A percentile compares a stretch with the other conserved stretches of the same genome.
Evolutionary conservation across 2,888 invertebrate species (phyloP).

Genomic region (Oscheius sp.): DNA sequence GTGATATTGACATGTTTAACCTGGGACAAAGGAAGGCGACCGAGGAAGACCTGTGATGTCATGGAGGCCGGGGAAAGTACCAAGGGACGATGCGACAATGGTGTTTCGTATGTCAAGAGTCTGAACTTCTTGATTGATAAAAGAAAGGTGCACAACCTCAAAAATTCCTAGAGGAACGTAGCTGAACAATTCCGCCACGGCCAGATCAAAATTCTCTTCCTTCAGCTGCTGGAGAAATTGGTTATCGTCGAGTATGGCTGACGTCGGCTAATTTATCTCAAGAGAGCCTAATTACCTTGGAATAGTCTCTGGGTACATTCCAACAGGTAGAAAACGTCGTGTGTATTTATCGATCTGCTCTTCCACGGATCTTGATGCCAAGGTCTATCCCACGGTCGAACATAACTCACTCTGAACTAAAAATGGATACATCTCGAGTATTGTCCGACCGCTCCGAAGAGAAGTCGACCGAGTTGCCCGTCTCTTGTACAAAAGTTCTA

Average conservation of each 20-base stretch:
- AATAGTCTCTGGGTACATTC: not conserved
- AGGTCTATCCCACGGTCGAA: not conserved
- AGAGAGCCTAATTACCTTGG: not conserved
- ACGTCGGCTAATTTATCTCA: not conserved
- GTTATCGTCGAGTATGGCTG: constrained; percentile 14
- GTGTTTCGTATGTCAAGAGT: not conserved
- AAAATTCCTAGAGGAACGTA: constrained; percentile 2
- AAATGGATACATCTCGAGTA: not conserved
- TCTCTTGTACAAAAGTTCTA: not conserved
- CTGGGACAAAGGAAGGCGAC: not conserved
- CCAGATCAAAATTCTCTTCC: not conserved
- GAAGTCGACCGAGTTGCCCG: constrained; percentile 2
- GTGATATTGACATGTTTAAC: not conserved
- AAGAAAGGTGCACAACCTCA: not conserved
- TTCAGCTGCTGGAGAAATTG: not conserved
- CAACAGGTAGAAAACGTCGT: constrained; percentile 5
- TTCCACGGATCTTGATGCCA: not conserved
- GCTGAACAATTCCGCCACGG: constrained; percentile 2
- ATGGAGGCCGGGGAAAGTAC: constrained; percentile 8
- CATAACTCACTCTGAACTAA: constrained; percentile 14
- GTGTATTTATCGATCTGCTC: not conserved
- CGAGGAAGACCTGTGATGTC: constrained; percentile 19
- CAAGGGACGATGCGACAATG: not conserved
- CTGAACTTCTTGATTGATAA: not conserved
- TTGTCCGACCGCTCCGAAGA: constrained; percentile 1